Base-by-base conservation (phyloP, 2,888 invertebrate species). In the Ophioninae sp. region DNA sequence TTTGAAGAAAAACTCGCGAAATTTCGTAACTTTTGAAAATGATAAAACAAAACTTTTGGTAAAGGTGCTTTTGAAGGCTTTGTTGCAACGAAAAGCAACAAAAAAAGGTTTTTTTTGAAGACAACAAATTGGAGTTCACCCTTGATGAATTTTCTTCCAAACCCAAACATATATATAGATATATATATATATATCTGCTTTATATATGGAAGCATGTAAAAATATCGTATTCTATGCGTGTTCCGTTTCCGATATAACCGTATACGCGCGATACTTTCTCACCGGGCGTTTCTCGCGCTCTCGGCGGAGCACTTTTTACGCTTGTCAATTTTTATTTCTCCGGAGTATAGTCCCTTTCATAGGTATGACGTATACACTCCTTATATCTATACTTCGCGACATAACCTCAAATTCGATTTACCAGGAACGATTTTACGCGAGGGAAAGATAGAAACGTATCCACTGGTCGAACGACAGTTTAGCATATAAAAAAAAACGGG, bases 301-400 rank as follows among this genome's bases (percentile, higher is more conserved):
- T 56, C 76, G 41, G 56, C 64, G 70, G 64, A 64, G 62, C 39
- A 50, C 75, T 64, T 69, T 75, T 81, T 76, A 56, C 44, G 41
- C 57, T 56, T 65, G 69, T 70, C 81, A 76, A 81, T 75, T 75
- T 81, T 81, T 70, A 69, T 75, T 73, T 62, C 68, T 68, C 67
- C 44, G 17, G 44, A 39, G 80, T 68, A 80, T 62, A 64, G 30
- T 50, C 21, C 20, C 61, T 56, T 30, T 61, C 62, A n/a, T 64
- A 64, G 13, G 39, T 41, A 50, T 7, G n/a, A 57, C n/a, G 10
- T 37, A 50, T 68, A 30, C 30, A 65, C 41, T 17, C 17, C 17
- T 13, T 17, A 50, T 50, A 50, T 61, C 39, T 69, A 50, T 50
- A 69, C 20, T 30, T 17, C 56, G 21, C 6, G 20, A 20, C 23